Evolutionary conservation across 2,113 vertebrate genomes (phyloP).

Genomic region (Alethe castanea): DNA sequence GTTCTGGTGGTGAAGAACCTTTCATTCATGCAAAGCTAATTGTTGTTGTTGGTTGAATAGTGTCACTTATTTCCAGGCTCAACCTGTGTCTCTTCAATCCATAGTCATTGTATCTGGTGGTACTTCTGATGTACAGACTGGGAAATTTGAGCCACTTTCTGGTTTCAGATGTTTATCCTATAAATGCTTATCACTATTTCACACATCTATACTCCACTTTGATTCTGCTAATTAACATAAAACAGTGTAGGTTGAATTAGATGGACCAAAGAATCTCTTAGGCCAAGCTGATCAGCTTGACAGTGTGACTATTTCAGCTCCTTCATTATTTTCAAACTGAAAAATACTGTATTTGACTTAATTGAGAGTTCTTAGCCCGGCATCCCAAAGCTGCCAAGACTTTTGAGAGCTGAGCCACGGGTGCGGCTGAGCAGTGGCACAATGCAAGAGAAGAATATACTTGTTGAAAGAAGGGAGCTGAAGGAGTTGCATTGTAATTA

Average conservation of each 20-base stretch:
- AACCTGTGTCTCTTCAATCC: not conserved
- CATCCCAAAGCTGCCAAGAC: not conserved
- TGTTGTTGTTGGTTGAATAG: not conserved
- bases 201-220: not conserved
- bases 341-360: not conserved
- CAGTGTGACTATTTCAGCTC: not conserved
- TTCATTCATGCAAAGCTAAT: not conserved
- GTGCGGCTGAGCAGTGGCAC: conserved; percentile 26
- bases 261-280: not conserved
- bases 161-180: not conserved
- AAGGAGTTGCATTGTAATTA: conserved; percentile 69
- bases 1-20: not conserved
- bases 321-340: not conserved
- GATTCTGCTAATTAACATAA: not conserved
- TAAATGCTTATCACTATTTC: not conserved
- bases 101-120: not conserved
- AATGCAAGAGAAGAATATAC: conserved; percentile 56
- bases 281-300: not conserved
- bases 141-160: not conserved
- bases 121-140: not conserved
- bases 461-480: conserved; percentile 65
- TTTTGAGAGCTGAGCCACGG: not conserved
- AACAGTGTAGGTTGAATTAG: not conserved
- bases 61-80: not conserved
- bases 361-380: not conserved